phyloP scores from a whole-genome alignment of 2,888 invertebrate genomes.

The Meganola albula region DNA sequence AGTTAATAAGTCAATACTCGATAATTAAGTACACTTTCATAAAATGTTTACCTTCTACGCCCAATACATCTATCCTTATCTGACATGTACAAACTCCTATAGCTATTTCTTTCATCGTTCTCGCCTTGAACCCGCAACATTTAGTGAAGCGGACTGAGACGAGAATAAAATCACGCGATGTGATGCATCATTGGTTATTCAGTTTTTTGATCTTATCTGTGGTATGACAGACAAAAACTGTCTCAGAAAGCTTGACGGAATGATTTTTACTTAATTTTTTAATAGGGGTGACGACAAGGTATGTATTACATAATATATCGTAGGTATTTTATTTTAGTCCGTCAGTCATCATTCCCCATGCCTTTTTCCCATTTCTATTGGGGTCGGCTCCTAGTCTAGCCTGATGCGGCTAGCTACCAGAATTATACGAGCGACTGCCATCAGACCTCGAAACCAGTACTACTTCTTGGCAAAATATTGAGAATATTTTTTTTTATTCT shows the following conservation, averaged over 20 bases:
- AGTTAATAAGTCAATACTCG: constrained; percentile 18
- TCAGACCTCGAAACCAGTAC: too few relatives aligned
- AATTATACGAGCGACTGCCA: too few relatives aligned
- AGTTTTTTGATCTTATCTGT: constrained; percentile 27
- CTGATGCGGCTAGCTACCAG: too few relatives aligned
- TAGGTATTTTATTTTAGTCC: too few relatives aligned
- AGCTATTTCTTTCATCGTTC: constrained; percentile 6
- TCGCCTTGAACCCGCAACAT: constrained; percentile 30
- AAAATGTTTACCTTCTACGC: constrained; percentile 27
- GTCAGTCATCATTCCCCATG: too few relatives aligned
- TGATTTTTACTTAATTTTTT: constrained; percentile 9
- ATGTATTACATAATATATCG: too few relatives aligned
- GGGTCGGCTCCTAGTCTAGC: too few relatives aligned
- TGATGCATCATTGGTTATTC: constrained; percentile 22
- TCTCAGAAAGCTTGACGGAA: constrained; percentile 25
- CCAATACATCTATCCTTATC: constrained; percentile 7
- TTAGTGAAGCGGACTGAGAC: constrained; percentile 24
- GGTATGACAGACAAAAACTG: constrained; percentile 18
- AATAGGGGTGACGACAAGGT: too few relatives aligned
- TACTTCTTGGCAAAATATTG: too few relatives aligned
- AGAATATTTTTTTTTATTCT: too few relatives aligned
- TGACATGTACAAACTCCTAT: constrained; percentile 1
- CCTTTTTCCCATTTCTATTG: too few relatives aligned
- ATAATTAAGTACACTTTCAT: constrained; percentile 31
- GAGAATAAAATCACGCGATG: constrained; percentile 26